Evolutionary conservation across 1,140 invertebrate genomes (phyloP), one percentile per base, ranked within the genome.

Genomic region (Littorina saxatilis): DNA sequence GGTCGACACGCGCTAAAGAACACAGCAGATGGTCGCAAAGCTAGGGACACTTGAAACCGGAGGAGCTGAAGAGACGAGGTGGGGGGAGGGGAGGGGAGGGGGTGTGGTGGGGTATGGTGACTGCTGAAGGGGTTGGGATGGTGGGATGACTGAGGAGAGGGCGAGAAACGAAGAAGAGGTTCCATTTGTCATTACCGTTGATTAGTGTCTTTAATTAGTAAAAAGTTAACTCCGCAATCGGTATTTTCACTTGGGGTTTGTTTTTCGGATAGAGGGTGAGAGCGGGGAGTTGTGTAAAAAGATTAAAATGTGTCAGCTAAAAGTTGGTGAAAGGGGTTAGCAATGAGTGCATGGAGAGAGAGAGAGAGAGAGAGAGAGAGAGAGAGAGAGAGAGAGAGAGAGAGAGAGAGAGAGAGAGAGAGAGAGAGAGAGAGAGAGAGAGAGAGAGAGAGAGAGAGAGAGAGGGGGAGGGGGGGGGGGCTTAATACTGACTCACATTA

Each of bases 1-100:
- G 66, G 66, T 68, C 66, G 66, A 68, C 66, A 68, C 66, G 35
- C 66, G 66, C 35, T 39, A 17, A 39, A 68, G 35, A 37, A 35
- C 66, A 2, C 9, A 68, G 35, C 66, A 68, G 66, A 68, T 68
- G 66, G 66, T 20, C 35, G 23, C 32, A 32, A 63, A 32, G 20
- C 47, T 11, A 20, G 47, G 47, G 47, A n/a, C n/a, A n/a, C n/a
- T n/a, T n/a, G n/a, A n/a, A n/a, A n/a, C n/a, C n/a, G n/a, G n/a
- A n/a, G n/a, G n/a, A n/a, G 9, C 20, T 50, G 55, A 23, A 58
- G 55, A 23, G 55, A 58, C 4, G 55, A 23, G 55, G 55, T 9
- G 55, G 55, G 55, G 15, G 55, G 4, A 13, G 55, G 55, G 15
- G 55, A 27, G 9, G 55, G 55, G 55, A 27, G 55, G 17, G 23